Evolutionary conservation across 2,797 vertebrate species (phyloP), one percentile per base, ranked within the genome.

Genomic region (Sebastolobus alascanus): DNA sequence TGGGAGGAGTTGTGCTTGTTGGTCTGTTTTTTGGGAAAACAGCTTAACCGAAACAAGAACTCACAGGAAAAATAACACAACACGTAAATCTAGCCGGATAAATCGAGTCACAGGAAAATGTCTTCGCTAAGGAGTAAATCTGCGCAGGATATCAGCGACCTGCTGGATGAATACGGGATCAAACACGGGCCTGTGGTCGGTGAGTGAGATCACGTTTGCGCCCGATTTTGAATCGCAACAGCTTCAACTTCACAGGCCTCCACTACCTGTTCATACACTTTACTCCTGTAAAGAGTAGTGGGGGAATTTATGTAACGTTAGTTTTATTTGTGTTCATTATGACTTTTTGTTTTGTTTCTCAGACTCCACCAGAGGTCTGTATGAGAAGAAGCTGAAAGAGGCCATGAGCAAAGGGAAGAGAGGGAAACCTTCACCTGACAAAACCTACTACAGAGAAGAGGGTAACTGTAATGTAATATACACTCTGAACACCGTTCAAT

Each of bases 161-260:
- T 96, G 73, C 86, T 96, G 33, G 94, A 96, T 20, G 92, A 94
- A 4, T 95, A 94, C 25, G 94, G 93, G n/a, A 95, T 96, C 13
- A 96, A 95, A 50, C 96, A 96, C 38, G 95, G 96, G 9, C 96
- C 96, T 6, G 90, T 96, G 60, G 95, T 96, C 56, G 96, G 96
- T 96, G 84, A 94, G 95, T 88, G 22, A 13, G 2, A 25, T 63
- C 13, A 27, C 14, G 25, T 75, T 27, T 68, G 67, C 29, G 59
- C 54, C 70, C n/a, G 33, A 43, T 77, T 79, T 80, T 80, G 13
- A 90, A 70, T 65, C 2, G 18, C 5, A 7, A 8, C 33, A 46
- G 68, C 43, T 64, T 11, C 7, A 43, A 40, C 38, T 40, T 40
- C 38, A 55, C 59, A 22, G 77, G 55, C 84, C 79, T 8, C 11